Base-by-base conservation (phyloP, 2,113 vertebrate species). In the Carettochelys insculpta region DNA sequence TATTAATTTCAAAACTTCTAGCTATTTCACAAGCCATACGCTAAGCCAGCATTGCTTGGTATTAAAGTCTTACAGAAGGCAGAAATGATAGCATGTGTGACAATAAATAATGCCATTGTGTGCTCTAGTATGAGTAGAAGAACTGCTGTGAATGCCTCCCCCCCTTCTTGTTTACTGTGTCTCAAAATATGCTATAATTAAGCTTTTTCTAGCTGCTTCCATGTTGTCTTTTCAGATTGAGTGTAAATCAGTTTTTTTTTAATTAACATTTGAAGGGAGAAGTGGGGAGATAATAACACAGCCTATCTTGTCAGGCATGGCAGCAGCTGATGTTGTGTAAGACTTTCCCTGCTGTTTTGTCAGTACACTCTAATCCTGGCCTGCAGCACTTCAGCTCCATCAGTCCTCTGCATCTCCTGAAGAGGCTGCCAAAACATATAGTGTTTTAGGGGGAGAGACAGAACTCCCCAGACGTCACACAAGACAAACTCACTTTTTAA, bases 251-350 rank as follows among this genome's bases (percentile, higher is more conserved):
- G 41, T 25, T 43, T 48, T 82, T 53, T 77, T 78, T 82, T 45
- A 92, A 78, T 81, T 50, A 85, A 82, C 17, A 71, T 80, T 92
- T 92, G 90, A 71, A 73, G 75, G 90, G 93, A 65, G 34, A 89
- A 92, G 56, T 58, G 13, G 16, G 58, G 16, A 34, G 16, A 65
- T 65, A 65, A 82, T 82, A 89, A 85, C 41, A 89, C 24, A 56
- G 65, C 90, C 84, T 87, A 85, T 61, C 82, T 25, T 11, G 80
- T 45, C 65, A 95, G 41, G 45, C 77, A 43, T 16, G 38, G 38
- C 65, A 71, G n/a, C 87, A 47, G 41, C 7, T 88, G 75, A 85
- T 1, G 34, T 17, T 82, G n/a, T 45, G 75, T 2, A 34, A 22
- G 31, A 84, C 71, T 86, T 87, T 82, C 79, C 81, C 50, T 84